Conservation (phyloP, 2,888 invertebrate genomes). For the Sabellastarte sp. region DNA sequence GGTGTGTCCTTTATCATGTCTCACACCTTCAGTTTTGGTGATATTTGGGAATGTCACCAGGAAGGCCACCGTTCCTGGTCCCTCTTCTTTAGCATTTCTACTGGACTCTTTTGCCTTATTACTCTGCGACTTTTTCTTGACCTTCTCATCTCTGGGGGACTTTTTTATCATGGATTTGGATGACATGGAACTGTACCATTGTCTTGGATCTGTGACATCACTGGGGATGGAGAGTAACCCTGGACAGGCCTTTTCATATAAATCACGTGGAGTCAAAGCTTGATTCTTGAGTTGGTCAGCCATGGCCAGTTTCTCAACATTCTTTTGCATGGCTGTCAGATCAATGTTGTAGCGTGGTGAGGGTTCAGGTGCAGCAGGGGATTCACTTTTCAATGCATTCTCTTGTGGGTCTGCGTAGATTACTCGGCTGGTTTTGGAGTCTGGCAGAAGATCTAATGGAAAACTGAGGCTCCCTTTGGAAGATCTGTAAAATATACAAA, state of each 20-base stretch:
- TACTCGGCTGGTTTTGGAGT: too few relatives aligned
- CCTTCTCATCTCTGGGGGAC: neutral
- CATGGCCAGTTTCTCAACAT: neutral
- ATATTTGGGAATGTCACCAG: neutral
- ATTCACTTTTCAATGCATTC: too few relatives aligned
- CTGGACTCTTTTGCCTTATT: neutral
- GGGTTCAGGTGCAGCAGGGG: too few relatives aligned
- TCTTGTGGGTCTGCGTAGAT: too few relatives aligned
- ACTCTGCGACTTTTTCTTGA: neutral
- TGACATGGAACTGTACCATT: neutral
- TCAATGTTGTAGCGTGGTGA: too few relatives aligned
- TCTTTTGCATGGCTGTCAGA: neutral
- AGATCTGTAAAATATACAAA: too few relatives aligned
- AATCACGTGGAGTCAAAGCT: neutral
- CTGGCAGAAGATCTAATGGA: too few relatives aligned
- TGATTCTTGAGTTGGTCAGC: neutral
- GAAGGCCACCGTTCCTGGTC: neutral
- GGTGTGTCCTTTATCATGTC: neutral
- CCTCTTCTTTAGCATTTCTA: neutral
- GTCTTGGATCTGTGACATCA: neutral
- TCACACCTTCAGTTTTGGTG: neutral
- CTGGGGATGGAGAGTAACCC: neutral
- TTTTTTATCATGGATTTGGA: neutral
- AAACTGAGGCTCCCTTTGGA: too few relatives aligned
- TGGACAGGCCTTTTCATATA: neutral